Evolutionary conservation across 92 coral and sea anemone species (phyloP).

Genomic region (Bergia puertoricense): DNA sequence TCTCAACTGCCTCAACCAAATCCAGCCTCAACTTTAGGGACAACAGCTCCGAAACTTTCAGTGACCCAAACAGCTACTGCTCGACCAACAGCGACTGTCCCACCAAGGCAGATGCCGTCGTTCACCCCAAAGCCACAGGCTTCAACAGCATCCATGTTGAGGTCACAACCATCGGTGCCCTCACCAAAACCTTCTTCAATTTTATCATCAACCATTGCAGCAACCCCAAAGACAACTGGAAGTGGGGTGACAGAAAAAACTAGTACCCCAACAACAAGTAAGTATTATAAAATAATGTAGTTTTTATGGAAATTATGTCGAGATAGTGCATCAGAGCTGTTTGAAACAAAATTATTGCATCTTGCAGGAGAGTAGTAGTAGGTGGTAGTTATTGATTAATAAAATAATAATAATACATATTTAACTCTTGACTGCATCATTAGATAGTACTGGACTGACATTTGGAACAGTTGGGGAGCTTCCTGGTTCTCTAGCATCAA

Average conservation of each 20-base stretch:
- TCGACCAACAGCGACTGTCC: slow-evolving; percentile 3
- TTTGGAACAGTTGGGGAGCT: slow-evolving; percentile 86
- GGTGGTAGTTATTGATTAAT: background rate
- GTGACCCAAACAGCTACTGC: background rate
- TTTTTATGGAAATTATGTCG: background rate
- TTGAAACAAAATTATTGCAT: background rate
- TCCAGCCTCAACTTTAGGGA: background rate
- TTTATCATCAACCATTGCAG: slow-evolving; percentile 35
- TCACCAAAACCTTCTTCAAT: slow-evolving; percentile 44
- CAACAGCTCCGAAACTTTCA: slow-evolving; percentile 11
- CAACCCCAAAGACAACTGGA: slow-evolving; percentile 25
- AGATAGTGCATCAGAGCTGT: background rate
- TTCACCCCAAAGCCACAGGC: slow-evolving; percentile 35
- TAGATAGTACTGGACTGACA: slow-evolving; percentile 87
- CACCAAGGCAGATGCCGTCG: slow-evolving; percentile 18
- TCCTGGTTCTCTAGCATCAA: slow-evolving; percentile 92
- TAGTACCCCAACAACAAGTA: slow-evolving; percentile 16
- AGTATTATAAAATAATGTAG: background rate
- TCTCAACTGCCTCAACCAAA: background rate
- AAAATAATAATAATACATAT: no score
- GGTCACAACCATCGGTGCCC: slow-evolving; percentile 37
- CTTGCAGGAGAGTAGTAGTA: no score
- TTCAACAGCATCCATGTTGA: slow-evolving; percentile 17
- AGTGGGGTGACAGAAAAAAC: slow-evolving; percentile 18
- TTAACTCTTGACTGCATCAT: background rate